These are phyloP conservation scores for Bufo bufo DNA, from an alignment of 2,113 vertebrate genomes.

Conservation along the genomic window DNA sequence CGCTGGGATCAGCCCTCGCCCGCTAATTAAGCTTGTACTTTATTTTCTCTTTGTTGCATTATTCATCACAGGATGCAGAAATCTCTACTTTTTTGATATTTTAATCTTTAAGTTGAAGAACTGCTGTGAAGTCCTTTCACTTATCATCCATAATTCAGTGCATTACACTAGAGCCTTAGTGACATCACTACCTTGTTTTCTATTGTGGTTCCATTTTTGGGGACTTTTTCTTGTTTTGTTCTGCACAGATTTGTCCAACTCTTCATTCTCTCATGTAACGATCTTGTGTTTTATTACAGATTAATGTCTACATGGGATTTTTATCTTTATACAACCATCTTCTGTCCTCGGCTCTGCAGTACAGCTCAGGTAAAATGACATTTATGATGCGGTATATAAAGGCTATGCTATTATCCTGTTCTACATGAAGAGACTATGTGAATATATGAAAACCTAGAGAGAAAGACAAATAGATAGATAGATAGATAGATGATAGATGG, in stretches of 20 bases:
- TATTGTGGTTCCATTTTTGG: neutral
- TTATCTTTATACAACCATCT: neutral
- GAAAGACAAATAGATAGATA: neutral
- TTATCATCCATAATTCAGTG: conserved; percentile 61
- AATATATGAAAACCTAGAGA: too few relatives aligned
- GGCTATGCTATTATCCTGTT: neutral
- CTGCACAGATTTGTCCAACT: neutral
- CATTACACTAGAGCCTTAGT: neutral
- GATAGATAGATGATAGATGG: neutral
- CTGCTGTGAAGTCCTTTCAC: conserved; percentile 61
- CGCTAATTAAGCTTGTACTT: conserved; percentile 70
- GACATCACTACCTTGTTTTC: conserved; percentile 4
- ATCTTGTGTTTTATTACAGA: neutral
- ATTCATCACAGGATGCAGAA: conserved; percentile 64
- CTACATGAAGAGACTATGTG: too few relatives aligned
- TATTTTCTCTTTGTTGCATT: conserved; percentile 68
- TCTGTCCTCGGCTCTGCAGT: neutral
- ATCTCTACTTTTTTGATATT: conserved; percentile 51
- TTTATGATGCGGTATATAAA: conserved; percentile 50
- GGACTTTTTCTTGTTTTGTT: neutral
- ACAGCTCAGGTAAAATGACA: conserved; percentile 11
- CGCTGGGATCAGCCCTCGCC: conserved; percentile 49
- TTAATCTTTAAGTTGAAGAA: conserved; percentile 52
- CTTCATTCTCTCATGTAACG: neutral
- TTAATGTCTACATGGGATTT: neutral